Conservation (phyloP, 2,888 invertebrate species). For the Molorchus minor region DNA sequence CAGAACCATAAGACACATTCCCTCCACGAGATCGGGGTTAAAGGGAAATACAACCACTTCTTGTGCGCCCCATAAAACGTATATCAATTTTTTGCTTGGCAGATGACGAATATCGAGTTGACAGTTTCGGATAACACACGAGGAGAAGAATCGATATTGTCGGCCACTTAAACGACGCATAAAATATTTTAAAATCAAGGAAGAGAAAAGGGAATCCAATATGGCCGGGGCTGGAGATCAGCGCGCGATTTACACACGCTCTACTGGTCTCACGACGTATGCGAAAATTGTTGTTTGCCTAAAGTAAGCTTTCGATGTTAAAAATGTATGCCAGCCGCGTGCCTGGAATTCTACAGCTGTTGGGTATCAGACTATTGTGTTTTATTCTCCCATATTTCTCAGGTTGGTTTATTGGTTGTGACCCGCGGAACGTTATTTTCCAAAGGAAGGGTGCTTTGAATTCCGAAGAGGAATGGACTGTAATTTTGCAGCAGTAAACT, state of each 20-base stretch:
- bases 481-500: no score
- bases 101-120: no score
- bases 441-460: slow-evolving; percentile 11
- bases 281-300: slow-evolving; percentile 22
- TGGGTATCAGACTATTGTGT: slow-evolving; percentile 4
- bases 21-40: background rate
- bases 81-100: slow-evolving; percentile 28
- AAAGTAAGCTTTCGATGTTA: slow-evolving; percentile 9
- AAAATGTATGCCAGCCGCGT: slow-evolving; percentile 22
- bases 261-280: no score
- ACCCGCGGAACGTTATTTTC: slow-evolving; percentile 7
- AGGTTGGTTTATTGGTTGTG: slow-evolving; percentile 16
- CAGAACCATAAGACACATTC: background rate
- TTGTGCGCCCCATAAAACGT: slow-evolving; percentile 19
- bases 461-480: no score
- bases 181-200: slow-evolving; percentile 10
- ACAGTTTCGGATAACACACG: slow-evolving; percentile 15
- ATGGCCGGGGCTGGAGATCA: no score
- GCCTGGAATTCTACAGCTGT: slow-evolving; percentile 15
- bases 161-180: slow-evolving; percentile 17
- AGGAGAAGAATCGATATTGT: slow-evolving; percentile 7
- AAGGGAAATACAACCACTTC: slow-evolving; percentile 10
- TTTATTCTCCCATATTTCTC: slow-evolving; percentile 24
- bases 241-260: no score
- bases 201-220: no score